phyloP scores from a whole-genome alignment of 2,797 vertebrate genomes.

The Microctenopoma steveboyesi region DNA sequence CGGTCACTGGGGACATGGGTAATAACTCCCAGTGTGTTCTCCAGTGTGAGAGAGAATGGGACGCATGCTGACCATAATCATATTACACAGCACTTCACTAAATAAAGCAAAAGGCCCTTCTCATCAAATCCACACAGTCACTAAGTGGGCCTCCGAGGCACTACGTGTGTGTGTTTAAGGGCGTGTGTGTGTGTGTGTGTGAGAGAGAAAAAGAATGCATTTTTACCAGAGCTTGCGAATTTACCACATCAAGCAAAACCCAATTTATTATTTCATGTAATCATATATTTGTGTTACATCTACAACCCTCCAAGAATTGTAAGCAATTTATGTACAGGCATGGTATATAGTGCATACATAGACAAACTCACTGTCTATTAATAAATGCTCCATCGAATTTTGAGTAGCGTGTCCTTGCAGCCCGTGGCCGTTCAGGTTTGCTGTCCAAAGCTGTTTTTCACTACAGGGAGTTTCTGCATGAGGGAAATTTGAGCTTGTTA shows the following conservation, averaged over 20 bases:
- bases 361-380: conserved; percentile 60
- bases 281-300: conserved; percentile 35
- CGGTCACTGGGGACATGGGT: conserved; percentile 68
- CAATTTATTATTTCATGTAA: conserved; percentile 43
- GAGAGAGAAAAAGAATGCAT: conserved; percentile 13
- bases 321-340: conserved; percentile 38
- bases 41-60: conserved; percentile 51
- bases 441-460: conserved; percentile 72
- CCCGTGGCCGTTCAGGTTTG: conserved; percentile 63
- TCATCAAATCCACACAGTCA: conserved; percentile 78
- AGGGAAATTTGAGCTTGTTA: conserved; percentile 73
- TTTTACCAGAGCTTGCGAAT: conserved; percentile 22
- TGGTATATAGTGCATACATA: conserved; percentile 35
- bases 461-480: conserved; percentile 65
- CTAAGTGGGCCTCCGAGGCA: conserved; percentile 74
- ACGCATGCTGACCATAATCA: conserved; percentile 78
- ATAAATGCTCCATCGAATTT: conserved; percentile 66
- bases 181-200: conserved; percentile 29
- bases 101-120: conserved; percentile 81
- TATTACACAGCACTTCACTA: conserved; percentile 85
- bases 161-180: conserved; percentile 33
- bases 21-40: conserved; percentile 67
- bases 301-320: conserved; percentile 35
- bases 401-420: conserved; percentile 70
- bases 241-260: conserved; percentile 29